phyloP scores from a whole-genome alignment of 2,113 vertebrate genomes.

The Ctenomys sociabilis region DNA sequence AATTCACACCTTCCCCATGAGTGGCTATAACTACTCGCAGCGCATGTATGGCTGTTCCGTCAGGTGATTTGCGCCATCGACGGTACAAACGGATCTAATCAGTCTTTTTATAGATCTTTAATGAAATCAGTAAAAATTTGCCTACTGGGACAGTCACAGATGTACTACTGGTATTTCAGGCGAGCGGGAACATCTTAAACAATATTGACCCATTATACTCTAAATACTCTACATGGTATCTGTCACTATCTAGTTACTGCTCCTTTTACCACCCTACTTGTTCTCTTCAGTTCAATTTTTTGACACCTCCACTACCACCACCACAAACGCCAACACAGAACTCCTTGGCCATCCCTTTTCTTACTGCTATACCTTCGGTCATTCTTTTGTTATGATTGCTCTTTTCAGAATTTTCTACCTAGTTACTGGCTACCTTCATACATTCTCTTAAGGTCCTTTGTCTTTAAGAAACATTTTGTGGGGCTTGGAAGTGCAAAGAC shows the following conservation, averaged over 20 bases:
- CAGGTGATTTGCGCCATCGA: neutral
- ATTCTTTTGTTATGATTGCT: neutral
- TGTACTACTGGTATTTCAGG: neutral
- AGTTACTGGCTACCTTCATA: neutral
- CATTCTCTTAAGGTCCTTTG: neutral
- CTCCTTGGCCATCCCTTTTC: neutral
- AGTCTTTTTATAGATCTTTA: neutral
- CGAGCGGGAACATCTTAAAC: neutral
- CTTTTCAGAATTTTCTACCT: neutral
- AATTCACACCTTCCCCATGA: neutral
- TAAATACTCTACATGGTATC: neutral
- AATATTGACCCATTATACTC: too few species aligned
- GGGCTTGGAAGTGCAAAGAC: too few species aligned
- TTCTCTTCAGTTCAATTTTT: neutral
- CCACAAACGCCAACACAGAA: neutral
- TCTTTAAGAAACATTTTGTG: neutral
- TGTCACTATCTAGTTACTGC: neutral
- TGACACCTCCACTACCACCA: neutral
- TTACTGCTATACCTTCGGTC: neutral
- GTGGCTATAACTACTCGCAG: neutral
- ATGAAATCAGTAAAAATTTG: neutral
- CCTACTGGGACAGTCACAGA: neutral
- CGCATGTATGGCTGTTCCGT: neutral
- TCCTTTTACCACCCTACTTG: neutral
- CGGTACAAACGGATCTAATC: neutral